Conservation (phyloP, 2,797 vertebrate genomes). For the Tympanoctomys barrerae region DNA sequence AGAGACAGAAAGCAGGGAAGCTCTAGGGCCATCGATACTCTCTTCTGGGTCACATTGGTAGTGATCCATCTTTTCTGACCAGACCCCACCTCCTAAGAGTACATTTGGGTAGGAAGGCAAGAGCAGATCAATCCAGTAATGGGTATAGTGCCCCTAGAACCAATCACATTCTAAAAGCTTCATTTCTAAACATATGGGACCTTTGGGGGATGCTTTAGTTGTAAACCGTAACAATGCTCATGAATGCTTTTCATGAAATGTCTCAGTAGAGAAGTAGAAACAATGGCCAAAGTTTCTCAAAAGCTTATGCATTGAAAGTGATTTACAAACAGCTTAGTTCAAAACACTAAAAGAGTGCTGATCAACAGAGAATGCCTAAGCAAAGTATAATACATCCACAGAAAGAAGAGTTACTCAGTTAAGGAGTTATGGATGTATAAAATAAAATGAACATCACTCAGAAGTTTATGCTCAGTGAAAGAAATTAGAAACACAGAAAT, state of each 20-base stretch:
- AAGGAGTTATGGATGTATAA: neutral
- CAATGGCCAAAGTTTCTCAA: neutral
- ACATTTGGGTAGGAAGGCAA: neutral
- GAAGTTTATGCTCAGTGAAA: neutral
- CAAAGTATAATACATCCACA: neutral
- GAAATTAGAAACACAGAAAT: neutral
- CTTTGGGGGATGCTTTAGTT: neutral
- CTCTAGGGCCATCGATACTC: neutral
- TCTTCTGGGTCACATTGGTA: neutral
- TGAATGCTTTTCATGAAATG: neutral
- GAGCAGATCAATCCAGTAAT: neutral
- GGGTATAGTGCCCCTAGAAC: neutral
- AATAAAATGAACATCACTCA: neutral
- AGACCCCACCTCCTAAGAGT: neutral
- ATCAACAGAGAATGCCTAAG: neutral
- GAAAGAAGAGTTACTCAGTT: neutral
- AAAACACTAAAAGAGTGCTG: neutral
- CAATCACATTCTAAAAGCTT: neutral
- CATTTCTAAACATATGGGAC: neutral
- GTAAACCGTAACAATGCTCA: neutral
- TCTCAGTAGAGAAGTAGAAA: neutral
- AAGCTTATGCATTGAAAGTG: neutral
- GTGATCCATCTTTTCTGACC: neutral
- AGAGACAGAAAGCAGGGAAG: neutral
- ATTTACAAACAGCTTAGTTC: neutral